Base-by-base conservation (phyloP, 2,888 invertebrate species). In the Drosophila conformis region DNA sequence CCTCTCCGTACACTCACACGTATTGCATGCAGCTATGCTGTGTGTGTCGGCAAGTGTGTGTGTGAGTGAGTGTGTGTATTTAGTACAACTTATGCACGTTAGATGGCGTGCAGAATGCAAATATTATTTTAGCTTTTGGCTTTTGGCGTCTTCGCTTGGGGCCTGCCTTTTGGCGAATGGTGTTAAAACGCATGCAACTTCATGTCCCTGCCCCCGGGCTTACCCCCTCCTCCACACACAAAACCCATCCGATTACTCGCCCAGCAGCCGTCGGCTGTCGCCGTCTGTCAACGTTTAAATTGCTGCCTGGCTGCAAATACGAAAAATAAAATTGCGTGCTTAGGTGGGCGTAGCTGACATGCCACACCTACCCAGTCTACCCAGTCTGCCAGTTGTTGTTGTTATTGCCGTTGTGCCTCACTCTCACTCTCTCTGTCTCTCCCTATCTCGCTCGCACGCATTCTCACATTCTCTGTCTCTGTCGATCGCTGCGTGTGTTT, bases 71-170 rank as follows among this genome's bases (percentile, higher is more conserved):
- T 73, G 66, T 73, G 69, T 79, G 75, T 81, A 64, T 69, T 81
- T 75, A 73, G 86, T 81, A 77, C 74, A 80, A 61, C 69, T 52
- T 75, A 54, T 83, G 85, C 82, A 87, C 82, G 82, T 85, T 88
- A 87, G 87, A 78, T 89, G 83, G 89, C 89, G 90, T 90, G 89
- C 89, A 78, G 82, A 89, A 86, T 87, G 89, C 89, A 89, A 89
- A 89, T 90, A 90, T 90, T 89, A 90, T 87, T 86, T 87, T 83
- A 81, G 78, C 84, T 83, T 84, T 82, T 84, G 80, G 74, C 80
- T 79, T 75, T 80, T 70, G 83, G 72, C 76, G 72, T 80, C 83
- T 75, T 80, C 83, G 80, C 69, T 73, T 38, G 54, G 73, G 58
- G 73, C 46, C 25, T 46, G 82, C 77, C 76, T 72, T 69, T 66